Conservation (phyloP, 2,888 invertebrate species). For the Dorcus parallelipipedus region DNA sequence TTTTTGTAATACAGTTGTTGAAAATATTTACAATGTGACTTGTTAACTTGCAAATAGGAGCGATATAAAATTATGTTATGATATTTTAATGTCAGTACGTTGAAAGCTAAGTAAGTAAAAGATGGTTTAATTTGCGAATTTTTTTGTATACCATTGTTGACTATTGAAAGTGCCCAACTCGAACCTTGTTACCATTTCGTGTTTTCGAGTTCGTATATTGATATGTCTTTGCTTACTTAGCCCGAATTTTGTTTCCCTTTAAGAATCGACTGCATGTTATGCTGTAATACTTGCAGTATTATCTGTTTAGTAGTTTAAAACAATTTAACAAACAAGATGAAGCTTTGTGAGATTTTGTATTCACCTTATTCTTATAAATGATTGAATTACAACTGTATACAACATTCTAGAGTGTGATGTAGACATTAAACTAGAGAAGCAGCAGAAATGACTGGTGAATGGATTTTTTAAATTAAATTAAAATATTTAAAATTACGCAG, state of each 20-base stretch:
- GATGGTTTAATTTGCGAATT: conserved; percentile 16
- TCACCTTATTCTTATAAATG: no score
- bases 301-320: conserved; percentile 4
- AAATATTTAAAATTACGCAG: no score
- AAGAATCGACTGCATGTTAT: conserved; percentile 25
- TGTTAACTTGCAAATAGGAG: conserved; percentile 20
- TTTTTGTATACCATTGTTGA: conserved; percentile 29
- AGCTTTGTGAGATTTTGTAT: not conserved
- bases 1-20: not conserved
- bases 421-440: no score
- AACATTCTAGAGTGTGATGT: no score
- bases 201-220: conserved; percentile 13
- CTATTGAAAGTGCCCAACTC: conserved; percentile 41
- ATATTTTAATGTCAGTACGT: conserved; percentile 4
- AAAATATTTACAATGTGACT: conserved; percentile 1
- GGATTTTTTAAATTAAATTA: no score
- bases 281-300: conserved; percentile 9
- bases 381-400: no score
- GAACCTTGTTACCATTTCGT: conserved; percentile 38
- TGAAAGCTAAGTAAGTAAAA: conserved; percentile 26
- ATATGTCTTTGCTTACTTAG: conserved; percentile 25
- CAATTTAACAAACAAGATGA: conserved; percentile 3
- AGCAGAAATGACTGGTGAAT: no score
- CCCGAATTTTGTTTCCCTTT: conserved; percentile 15
- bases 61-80: conserved; percentile 10